Evolutionary conservation across 2,888 invertebrate species (phyloP), one percentile per base, ranked within the genome.

Genomic region (Merodon equestris): DNA sequence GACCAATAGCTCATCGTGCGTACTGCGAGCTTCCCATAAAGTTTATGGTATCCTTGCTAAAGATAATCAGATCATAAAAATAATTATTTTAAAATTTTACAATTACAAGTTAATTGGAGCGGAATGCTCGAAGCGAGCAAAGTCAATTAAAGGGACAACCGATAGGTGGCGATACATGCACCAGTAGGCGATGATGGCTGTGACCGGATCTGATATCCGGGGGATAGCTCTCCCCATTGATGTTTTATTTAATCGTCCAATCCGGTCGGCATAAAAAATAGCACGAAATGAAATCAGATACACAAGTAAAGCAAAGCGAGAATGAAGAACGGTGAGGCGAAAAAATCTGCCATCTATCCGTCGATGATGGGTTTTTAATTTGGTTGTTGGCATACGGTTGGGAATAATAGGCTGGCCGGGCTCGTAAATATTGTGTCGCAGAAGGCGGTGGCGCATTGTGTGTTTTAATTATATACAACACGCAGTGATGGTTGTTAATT

Each of bases 61-160:
- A 48, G 79, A 68, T 79, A 79, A 79, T 79, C 73, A 61, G 68
- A 74, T 79, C 79, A 79, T 74, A 79, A 68, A 73, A 73, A 77
- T 79, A 79, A 79, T 79, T 79, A 74, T 79, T 79, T 76, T 68
- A 58, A 64, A 79, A 73, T 57, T 57, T 74, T 60, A 73, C 51
- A 68, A 73, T 60, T 68, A 74, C 73, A 70, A 74, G 79, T 79
- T 79, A 79, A 79, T 79, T 79, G 79, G 79, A 79, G 68, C 58
- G 68, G 79, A 79, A 74, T 74, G 58, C 73, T 53, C 14, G 40
- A 40, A 50, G 53, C 64, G 27, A 27, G 67, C 58, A 68, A 74
- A 79, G 73, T 79, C 79, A 73, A 68, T 68, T 64, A 63, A 54
- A 66, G 34, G 56, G 45, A 47, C 54, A 15, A 19, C 13, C 9